These are phyloP conservation scores for Epistrophe eligans DNA, from an alignment of 2,888 invertebrate species.

Conservation along the genomic window DNA sequence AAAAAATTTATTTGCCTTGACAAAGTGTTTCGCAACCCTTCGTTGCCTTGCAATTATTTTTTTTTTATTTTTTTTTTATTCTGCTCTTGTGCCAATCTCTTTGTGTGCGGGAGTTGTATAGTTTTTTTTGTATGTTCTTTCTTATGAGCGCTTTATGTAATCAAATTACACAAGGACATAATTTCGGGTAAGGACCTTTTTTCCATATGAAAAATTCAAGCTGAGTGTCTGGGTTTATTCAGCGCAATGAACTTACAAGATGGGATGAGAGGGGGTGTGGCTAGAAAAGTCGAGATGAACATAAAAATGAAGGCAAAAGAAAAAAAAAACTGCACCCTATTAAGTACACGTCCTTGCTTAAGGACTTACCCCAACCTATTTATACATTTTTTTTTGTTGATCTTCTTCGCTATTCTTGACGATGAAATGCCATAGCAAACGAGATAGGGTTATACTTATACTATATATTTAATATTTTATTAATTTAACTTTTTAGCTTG, in stretches of 20 bases:
- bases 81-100: slow-evolving; percentile 13
- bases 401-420: slow-evolving; percentile 12
- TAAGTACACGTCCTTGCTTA: slow-evolving; percentile 46
- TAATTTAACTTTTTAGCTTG: slow-evolving; percentile 46
- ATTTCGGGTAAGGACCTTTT: slow-evolving; percentile 68
- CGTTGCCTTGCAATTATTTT: slow-evolving; percentile 67
- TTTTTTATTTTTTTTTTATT: not conserved
- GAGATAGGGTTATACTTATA: not conserved
- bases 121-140: not conserved
- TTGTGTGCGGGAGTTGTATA: slow-evolving; percentile 6
- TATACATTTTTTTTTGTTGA: slow-evolving; percentile 53
- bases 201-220: slow-evolving; percentile 67
- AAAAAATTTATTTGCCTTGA: slow-evolving; percentile 13
- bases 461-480: slow-evolving; percentile 60
- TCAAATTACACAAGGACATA: slow-evolving; percentile 74
- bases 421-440: not conserved
- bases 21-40: slow-evolving; percentile 67
- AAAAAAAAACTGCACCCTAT: slow-evolving; percentile 42
- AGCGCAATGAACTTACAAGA: slow-evolving; percentile 55
- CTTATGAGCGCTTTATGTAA: slow-evolving; percentile 53
- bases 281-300: slow-evolving; percentile 14
- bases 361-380: slow-evolving; percentile 44
- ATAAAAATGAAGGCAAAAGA: slow-evolving; percentile 9
- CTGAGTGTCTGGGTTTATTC: slow-evolving; percentile 61
- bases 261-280: not conserved